Base-by-base conservation (phyloP, 2,888 invertebrate species). In the Heteromyza rotundicornis region DNA sequence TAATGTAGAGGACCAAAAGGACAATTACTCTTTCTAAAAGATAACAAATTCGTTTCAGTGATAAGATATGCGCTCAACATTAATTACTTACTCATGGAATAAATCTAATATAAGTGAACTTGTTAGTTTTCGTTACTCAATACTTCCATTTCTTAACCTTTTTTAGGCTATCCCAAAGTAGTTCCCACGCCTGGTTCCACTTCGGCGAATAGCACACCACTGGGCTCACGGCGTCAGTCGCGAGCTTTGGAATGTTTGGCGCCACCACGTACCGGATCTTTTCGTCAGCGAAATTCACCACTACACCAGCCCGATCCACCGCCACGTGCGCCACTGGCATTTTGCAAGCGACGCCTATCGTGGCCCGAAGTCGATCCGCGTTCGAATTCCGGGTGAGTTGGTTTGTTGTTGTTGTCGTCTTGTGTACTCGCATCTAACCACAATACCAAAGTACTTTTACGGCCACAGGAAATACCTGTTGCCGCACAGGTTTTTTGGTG, bases 291-390 rank as follows among this genome's bases (percentile, higher is more conserved):
- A 12, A 80, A 70, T 58, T 79, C 83, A 60, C 76, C 82, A 50
- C 68, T 80, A 50, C 82, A 82, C 69, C 81, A 80, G 51, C 72
- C 74, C 60, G 78, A 78, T 64, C 84, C 86, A 23, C 87, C 88
- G 10, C 86, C 87, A 12, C 87, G 89, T 58, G 89, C 90, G 10
- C 87, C 89, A 32, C 86, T 90, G 82, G 89, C 89, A 53, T 93
- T 92, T 79, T 92, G 92, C 82, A 89, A 90, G 69, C 85, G 93
- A 56, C 86, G 92, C 52, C 86, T 90, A 35, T 92, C 92, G 35
- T 93, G 93, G 93, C 93, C 92, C 8, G 93, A 93, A 82, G 90
- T 93, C 63, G 92, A 93, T 82, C 91, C 90, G 74, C 90, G 91
- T 67, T 90, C 92, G 52, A 89, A 90, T 69, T 92, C 92, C 7